Evolutionary conservation across 1,140 invertebrate species (phyloP).

Genomic region (Bombus waltoni): DNA sequence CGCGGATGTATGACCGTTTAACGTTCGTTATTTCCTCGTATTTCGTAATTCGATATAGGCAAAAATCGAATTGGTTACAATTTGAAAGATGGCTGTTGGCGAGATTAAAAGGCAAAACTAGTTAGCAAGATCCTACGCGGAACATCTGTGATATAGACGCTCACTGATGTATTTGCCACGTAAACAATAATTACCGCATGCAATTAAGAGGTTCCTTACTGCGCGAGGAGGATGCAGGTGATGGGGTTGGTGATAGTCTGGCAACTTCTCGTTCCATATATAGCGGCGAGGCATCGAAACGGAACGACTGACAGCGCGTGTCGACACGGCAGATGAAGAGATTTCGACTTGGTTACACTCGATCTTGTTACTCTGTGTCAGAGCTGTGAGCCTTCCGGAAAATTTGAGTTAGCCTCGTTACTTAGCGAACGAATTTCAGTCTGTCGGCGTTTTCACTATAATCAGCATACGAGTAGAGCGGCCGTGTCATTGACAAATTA

Average conservation of each 20-base stretch:
- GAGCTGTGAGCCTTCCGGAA: slow-evolving; percentile 38
- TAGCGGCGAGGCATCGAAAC: slow-evolving; percentile 52
- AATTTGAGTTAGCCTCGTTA: slow-evolving; percentile 57
- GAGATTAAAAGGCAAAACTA: slow-evolving; percentile 28
- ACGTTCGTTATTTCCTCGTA: neutral
- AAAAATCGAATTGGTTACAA: neutral
- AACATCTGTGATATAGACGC: neutral
- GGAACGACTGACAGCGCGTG: slow-evolving; percentile 49
- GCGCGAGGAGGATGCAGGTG: slow-evolving; percentile 7
- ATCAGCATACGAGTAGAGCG: neutral
- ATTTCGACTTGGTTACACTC: slow-evolving; percentile 55
- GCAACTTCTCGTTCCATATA: slow-evolving; percentile 48
- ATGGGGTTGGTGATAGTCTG: slow-evolving; percentile 35
- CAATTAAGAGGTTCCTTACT: slow-evolving; percentile 64
- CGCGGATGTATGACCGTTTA: no score
- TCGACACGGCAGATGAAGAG: slow-evolving; percentile 58
- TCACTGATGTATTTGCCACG: slow-evolving; percentile 64
- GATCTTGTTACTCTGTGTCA: slow-evolving; percentile 55
- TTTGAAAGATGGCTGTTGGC: neutral
- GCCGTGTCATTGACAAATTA: neutral
- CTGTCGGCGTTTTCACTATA: neutral
- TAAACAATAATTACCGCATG: slow-evolving; percentile 73
- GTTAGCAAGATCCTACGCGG: neutral
- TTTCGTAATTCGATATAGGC: neutral
- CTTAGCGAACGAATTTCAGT: slow-evolving; percentile 1